phyloP scores from a whole-genome alignment of 2,797 vertebrate genomes.

The Enteromius anoplus region DNA sequence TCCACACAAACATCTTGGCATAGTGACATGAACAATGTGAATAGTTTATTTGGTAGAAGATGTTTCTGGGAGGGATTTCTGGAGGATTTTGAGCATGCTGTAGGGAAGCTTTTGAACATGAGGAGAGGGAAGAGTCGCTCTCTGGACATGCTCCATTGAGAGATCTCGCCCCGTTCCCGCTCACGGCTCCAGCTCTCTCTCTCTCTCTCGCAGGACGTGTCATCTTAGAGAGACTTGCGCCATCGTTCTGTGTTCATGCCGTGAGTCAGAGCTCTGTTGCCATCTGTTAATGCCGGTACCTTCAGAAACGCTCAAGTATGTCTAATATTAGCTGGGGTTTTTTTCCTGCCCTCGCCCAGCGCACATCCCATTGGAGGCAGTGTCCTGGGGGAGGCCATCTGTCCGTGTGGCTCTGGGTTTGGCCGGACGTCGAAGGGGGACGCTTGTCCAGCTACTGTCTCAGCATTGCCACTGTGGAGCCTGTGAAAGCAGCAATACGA shows the following conservation, averaged over 20 bases:
- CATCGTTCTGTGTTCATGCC: slow-evolving; percentile 51
- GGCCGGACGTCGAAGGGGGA: slow-evolving; percentile 25
- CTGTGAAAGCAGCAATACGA: slow-evolving; percentile 26
- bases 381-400: slow-evolving; percentile 75
- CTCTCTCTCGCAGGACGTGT: slow-evolving; percentile 36
- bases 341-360: slow-evolving; percentile 51
- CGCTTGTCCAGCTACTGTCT: slow-evolving; percentile 30
- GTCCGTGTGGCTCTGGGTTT: slow-evolving; percentile 54
- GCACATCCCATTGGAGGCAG: slow-evolving; percentile 66
- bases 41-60: slow-evolving; percentile 8
- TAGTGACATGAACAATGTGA: slow-evolving; percentile 17
- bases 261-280: slow-evolving; percentile 64
- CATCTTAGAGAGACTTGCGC: slow-evolving; percentile 43
- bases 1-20: not conserved
- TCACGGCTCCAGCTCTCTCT: slow-evolving; percentile 34
- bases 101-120: slow-evolving; percentile 37
- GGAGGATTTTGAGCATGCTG: slow-evolving; percentile 35
- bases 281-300: slow-evolving; percentile 69
- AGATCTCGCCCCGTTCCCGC: slow-evolving; percentile 29
- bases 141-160: slow-evolving; percentile 54
- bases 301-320: slow-evolving; percentile 66
- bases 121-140: slow-evolving; percentile 46
- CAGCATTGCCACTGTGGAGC: slow-evolving; percentile 43
- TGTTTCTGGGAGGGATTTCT: slow-evolving; percentile 17
- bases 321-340: slow-evolving; percentile 72